These are phyloP conservation scores for Crambe crambe DNA, from an alignment of 37 sponge, comb jelly and placozoan species.

Conservation along the genomic window DNA sequence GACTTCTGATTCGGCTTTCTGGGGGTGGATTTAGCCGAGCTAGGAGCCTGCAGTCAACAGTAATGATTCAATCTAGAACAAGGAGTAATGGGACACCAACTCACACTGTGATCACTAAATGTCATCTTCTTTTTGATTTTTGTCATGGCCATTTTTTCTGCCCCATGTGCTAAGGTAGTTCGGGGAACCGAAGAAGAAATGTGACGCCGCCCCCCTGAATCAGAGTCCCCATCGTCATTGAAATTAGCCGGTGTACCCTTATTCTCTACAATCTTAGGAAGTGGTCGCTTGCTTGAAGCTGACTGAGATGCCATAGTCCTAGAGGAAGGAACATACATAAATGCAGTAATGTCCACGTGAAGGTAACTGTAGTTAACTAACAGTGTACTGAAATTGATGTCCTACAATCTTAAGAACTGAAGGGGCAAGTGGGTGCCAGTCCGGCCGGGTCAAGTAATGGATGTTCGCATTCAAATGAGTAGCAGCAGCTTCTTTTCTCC, in stretches of 20 bases:
- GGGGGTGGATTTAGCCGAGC: constrained; percentile 9
- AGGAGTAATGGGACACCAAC: not conserved
- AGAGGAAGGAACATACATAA: not conserved
- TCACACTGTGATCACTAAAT: constrained; percentile 64
- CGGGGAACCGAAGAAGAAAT: constrained; percentile 55
- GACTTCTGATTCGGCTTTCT: not conserved
- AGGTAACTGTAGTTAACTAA: no score
- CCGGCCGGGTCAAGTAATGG: no score
- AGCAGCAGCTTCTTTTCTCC: no score
- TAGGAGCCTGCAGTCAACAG: not conserved
- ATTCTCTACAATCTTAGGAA: constrained; percentile 1
- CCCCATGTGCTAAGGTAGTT: constrained; percentile 27
- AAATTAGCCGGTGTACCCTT: not conserved
- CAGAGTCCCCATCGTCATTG: not conserved
- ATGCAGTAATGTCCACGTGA: not conserved
- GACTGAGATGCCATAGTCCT: not conserved
- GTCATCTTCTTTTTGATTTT: constrained; percentile 56
- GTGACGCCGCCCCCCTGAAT: constrained; percentile 38
- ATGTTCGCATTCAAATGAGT: no score
- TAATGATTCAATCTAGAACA: not conserved
- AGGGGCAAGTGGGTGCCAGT: no score
- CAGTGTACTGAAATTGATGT: no score
- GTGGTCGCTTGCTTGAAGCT: not conserved
- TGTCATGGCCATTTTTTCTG: constrained; percentile 47
- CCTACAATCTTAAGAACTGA: no score